These are phyloP conservation scores for Syngnathus typhle DNA, from an alignment of 2,113 vertebrate genomes.

Conservation along the genomic window DNA sequence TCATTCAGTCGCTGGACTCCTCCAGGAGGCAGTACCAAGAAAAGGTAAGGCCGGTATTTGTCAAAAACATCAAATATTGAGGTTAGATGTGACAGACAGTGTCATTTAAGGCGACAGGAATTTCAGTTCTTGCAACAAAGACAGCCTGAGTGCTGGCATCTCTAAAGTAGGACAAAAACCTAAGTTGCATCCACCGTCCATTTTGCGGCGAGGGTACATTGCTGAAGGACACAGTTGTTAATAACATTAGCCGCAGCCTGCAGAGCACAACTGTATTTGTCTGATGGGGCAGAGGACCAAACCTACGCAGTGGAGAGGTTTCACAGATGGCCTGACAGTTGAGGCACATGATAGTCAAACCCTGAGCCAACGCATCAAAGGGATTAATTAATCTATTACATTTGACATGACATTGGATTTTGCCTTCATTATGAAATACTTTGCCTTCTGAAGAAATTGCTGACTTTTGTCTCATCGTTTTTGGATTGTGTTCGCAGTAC, in stretches of 20 bases:
- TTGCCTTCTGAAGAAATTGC: neutral
- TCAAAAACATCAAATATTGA: neutral
- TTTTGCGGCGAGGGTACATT: constrained; percentile 28
- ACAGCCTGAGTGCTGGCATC: neutral
- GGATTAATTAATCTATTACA: constrained; percentile 42
- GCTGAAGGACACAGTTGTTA: constrained; percentile 62
- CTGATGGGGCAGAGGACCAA: constrained; percentile 52
- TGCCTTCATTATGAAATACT: constrained; percentile 5
- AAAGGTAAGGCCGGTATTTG: constrained; percentile 74
- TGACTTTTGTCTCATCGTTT: constrained; percentile 5
- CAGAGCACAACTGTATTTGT: constrained; percentile 57
- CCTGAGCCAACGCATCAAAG: constrained; percentile 58
- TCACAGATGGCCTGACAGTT: constrained; percentile 64
- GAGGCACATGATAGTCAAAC: constrained; percentile 53
- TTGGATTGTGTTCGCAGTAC: constrained; percentile 71
- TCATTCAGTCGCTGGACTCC: constrained; percentile 97
- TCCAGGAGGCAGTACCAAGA: constrained; percentile 97
- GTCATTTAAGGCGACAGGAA: no score
- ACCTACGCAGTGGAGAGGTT: constrained; percentile 46
- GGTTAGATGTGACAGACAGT: neutral
- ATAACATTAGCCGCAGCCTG: constrained; percentile 63
- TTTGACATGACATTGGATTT: constrained; percentile 51
- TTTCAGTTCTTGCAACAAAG: no score
- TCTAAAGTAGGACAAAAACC: constrained; percentile 13
- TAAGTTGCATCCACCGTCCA: constrained; percentile 5